phyloP scores from a whole-genome alignment of 2,797 vertebrate species.

The Lophius americanus region DNA sequence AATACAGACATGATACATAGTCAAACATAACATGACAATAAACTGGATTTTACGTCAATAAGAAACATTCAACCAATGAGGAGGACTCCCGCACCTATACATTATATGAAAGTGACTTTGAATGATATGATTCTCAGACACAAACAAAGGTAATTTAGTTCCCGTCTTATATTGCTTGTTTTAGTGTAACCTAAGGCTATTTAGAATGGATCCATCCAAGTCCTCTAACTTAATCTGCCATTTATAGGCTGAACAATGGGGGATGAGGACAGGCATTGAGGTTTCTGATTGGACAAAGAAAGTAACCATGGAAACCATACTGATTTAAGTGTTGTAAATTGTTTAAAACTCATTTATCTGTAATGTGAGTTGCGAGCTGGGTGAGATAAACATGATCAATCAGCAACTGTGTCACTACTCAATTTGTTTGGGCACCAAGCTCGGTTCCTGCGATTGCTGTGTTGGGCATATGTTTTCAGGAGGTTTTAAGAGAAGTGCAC shows the following conservation, averaged over 20 bases:
- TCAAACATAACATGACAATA: conserved; percentile 13
- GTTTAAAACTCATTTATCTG: conserved; percentile 76
- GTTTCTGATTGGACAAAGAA: conserved; percentile 73
- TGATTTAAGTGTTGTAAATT: conserved; percentile 75
- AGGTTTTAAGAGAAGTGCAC: conserved; percentile 36
- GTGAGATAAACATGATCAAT: conserved; percentile 79
- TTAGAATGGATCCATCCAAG: conserved; percentile 79
- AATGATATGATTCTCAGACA: conserved; percentile 70
- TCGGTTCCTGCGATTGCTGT: conserved; percentile 33
- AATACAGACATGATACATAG: conserved; percentile 3
- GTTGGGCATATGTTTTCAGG: conserved; percentile 43
- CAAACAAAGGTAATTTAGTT: conserved; percentile 81
- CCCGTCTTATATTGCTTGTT: conserved; percentile 78
- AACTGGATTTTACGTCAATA: conserved; percentile 17
- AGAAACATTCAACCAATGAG: conserved; percentile 37
- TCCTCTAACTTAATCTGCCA: conserved; percentile 83
- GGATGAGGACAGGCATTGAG: conserved; percentile 58
- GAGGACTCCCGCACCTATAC: conserved; percentile 19
- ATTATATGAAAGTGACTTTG: conserved; percentile 68
- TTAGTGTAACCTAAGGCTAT: conserved; percentile 79
- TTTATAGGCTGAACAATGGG: conserved; percentile 74
- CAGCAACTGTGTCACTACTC: conserved; percentile 66
- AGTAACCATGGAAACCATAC: conserved; percentile 80
- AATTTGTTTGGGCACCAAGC: conserved; percentile 59
- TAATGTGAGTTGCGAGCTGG: conserved; percentile 66